Percentiles rank a stretch among this genome's conserved stretches.
Evolutionary conservation across 2,888 invertebrate genomes (phyloP).

Genomic region (Hermaeophaga mercurialis): DNA sequence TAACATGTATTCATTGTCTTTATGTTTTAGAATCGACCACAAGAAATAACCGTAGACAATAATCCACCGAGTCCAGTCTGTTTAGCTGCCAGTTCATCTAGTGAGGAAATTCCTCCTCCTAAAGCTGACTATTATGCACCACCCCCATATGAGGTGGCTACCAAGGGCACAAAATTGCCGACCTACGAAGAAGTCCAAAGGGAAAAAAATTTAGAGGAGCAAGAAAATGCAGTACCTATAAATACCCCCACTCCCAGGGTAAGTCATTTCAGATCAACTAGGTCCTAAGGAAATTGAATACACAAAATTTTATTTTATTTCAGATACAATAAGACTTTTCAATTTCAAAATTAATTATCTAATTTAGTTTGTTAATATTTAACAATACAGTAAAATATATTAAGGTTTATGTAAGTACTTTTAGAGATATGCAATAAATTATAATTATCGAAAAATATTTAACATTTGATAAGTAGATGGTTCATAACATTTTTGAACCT

Average conservation of each 20-base stretch:
- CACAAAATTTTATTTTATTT: too few species aligned
- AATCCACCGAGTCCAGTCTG: slow-evolving; percentile 26
- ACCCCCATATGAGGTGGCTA: slow-evolving; percentile 84
- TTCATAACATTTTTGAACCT: too few species aligned
- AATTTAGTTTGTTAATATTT: too few species aligned
- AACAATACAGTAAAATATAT: too few species aligned
- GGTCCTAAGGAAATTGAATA: not conserved
- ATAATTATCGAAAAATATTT: too few species aligned
- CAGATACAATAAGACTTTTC: too few species aligned
- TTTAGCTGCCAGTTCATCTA: slow-evolving; percentile 46
- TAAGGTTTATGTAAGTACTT: too few species aligned
- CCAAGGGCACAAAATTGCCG: slow-evolving; percentile 78
- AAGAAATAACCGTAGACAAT: slow-evolving; percentile 37
- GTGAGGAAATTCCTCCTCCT: slow-evolving; percentile 77
- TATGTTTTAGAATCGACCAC: slow-evolving; percentile 22
- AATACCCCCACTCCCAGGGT: slow-evolving; percentile 40
- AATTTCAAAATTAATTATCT: too few species aligned
- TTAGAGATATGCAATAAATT: too few species aligned
- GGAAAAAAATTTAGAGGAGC: slow-evolving; percentile 79
- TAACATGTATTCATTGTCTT: slow-evolving; percentile 1
- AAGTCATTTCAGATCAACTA: slow-evolving; percentile 11
- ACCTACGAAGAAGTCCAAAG: slow-evolving; percentile 92
- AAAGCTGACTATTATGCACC: slow-evolving; percentile 85
- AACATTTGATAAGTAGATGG: too few species aligned
- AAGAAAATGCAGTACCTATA: slow-evolving; percentile 55